These are phyloP conservation scores for Vannuccia rotundouncinata DNA, from an alignment of 2,888 invertebrate species.

Conservation along the genomic window DNA sequence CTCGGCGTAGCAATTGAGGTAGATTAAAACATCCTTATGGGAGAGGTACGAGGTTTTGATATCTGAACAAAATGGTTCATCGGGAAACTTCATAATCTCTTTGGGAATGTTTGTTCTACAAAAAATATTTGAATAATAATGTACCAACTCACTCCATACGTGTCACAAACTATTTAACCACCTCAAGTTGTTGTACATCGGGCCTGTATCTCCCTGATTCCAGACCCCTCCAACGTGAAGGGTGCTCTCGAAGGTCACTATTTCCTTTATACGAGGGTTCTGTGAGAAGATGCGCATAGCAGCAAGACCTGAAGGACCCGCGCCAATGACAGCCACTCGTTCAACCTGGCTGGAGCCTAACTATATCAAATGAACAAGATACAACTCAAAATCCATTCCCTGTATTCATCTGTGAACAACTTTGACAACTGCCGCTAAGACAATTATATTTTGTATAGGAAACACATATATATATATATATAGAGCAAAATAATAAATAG, in stretches of 20 bases:
- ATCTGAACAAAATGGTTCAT: slow-evolving; percentile 67
- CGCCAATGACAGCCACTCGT: slow-evolving; percentile 71
- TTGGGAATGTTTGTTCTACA: slow-evolving; percentile 81
- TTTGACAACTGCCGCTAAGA: too few relatives aligned
- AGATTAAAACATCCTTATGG: slow-evolving; percentile 68
- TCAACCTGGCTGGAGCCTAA: too few relatives aligned
- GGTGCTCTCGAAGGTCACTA: slow-evolving; percentile 68
- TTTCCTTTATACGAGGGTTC: slow-evolving; percentile 47
- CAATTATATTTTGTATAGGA: too few relatives aligned
- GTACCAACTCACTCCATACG: too few relatives aligned
- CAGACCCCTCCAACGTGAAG: slow-evolving; percentile 77
- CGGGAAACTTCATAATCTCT: slow-evolving; percentile 84
- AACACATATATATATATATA: too few relatives aligned
- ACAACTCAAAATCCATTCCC: too few relatives aligned
- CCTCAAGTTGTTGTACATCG: slow-evolving; percentile 81
- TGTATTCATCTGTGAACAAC: too few relatives aligned
- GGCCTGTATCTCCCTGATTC: slow-evolving; percentile 74
- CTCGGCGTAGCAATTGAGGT: slow-evolving; percentile 67
- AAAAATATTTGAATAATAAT: neutral
- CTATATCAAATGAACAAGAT: too few relatives aligned
- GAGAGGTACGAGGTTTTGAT: slow-evolving; percentile 63
- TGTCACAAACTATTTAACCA: slow-evolving; percentile 57
- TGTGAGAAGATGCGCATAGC: slow-evolving; percentile 65
- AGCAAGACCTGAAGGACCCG: slow-evolving; percentile 78
- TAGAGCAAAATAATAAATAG: too few relatives aligned